A percentile compares a stretch with the other conserved stretches of the same genome.
Evolutionary conservation across 2,113 vertebrate species (phyloP).

Genomic region (Gnathonemus echidnorhynchus): DNA sequence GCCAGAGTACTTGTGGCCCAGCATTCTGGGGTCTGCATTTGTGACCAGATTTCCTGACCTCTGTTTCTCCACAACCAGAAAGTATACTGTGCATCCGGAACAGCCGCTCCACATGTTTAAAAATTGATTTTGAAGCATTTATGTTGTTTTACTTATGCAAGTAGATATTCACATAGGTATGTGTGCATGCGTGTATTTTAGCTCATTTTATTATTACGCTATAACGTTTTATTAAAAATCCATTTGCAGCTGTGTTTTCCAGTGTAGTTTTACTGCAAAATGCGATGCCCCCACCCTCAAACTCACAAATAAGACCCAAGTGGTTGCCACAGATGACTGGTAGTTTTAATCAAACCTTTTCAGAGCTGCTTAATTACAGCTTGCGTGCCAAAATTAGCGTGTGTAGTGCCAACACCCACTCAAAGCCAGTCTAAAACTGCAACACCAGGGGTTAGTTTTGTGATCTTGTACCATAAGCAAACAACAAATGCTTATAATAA

Average conservation of each 20-base stretch:
- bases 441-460: not conserved
- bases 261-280: not conserved
- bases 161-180: not conserved
- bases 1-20: not conserved
- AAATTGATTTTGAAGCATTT: not conserved
- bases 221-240: not conserved
- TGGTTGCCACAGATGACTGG: constrained; percentile 7
- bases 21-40: not conserved
- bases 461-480: not conserved
- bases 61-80: not conserved
- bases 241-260: not conserved
- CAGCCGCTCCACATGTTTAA: not conserved
- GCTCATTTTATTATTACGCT: not conserved
- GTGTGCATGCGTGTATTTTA: not conserved
- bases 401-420: not conserved
- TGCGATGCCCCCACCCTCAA: not conserved
- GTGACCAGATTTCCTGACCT: not conserved
- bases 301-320: not conserved
- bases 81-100: not conserved
- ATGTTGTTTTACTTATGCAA: not conserved
- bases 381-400: constrained; percentile 7
- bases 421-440: not conserved
- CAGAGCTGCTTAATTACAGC: not conserved
- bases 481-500: not conserved
- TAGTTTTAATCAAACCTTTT: constrained; percentile 9